These are phyloP conservation scores for Carollia perspicillata DNA, from an alignment of 2,113 vertebrate species.

Conservation along the genomic window DNA sequence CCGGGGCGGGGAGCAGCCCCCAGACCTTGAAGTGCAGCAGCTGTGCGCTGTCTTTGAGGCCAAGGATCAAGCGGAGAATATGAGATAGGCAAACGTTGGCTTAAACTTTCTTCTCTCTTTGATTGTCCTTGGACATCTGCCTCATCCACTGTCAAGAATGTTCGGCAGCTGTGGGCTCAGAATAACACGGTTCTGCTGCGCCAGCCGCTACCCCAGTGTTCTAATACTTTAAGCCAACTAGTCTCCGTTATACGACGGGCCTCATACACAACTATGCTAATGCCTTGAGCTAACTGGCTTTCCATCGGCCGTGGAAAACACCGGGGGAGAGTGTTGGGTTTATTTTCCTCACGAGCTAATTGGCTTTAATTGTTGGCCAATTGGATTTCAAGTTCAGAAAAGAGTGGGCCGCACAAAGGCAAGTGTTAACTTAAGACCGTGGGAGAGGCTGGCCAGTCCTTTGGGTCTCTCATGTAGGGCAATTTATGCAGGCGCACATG, in stretches of 20 bases:
- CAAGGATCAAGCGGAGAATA: slow-evolving; percentile 91
- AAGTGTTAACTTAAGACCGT: slow-evolving; percentile 80
- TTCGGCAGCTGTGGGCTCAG: slow-evolving; percentile 97
- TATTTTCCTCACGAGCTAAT: slow-evolving; percentile 94
- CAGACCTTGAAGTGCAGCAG: slow-evolving; percentile 92
- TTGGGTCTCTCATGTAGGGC: slow-evolving; percentile 73
- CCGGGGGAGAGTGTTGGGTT: slow-evolving; percentile 70
- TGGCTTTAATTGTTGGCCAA: slow-evolving; percentile 98
- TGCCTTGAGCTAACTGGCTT: slow-evolving; percentile 84
- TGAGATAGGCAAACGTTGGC: slow-evolving; percentile 97
- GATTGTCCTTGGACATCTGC: slow-evolving; percentile 99
- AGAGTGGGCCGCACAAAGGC: slow-evolving; percentile 80
- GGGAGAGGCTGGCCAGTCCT: slow-evolving; percentile 77
- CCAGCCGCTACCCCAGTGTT: slow-evolving; percentile 84
- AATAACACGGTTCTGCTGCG: slow-evolving; percentile 90
- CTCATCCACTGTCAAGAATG: slow-evolving; percentile 97
- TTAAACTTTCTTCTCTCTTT: slow-evolving; percentile 96
- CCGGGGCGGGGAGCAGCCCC: slow-evolving; percentile 81
- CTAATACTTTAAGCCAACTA: slow-evolving; percentile 98
- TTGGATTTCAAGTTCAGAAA: slow-evolving; percentile 92
- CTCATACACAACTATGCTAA: slow-evolving; percentile 88
- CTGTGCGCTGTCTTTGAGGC: slow-evolving; percentile 95
- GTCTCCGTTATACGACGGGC: slow-evolving; percentile 81
- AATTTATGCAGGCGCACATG: slow-evolving; percentile 79
- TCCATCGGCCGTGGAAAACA: slow-evolving; percentile 74